Conservation (phyloP, 37 sponge, comb jelly and placozoan genomes). For the Cliona cf. orientalis region DNA sequence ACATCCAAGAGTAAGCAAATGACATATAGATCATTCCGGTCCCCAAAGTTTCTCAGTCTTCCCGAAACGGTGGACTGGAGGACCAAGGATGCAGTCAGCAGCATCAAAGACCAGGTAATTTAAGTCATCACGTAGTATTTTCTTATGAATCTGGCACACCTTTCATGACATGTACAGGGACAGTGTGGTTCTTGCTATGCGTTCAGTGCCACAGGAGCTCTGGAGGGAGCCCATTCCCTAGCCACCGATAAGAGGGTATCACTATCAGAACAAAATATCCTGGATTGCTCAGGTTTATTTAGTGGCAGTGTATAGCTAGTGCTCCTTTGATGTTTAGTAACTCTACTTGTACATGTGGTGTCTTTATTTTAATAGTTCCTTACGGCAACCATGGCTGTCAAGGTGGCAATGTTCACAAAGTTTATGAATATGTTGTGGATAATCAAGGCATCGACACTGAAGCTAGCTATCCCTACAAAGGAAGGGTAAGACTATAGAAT, state of each 20-base stretch:
- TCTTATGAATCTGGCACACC: background rate
- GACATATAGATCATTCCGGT: background rate
- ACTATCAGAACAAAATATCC: slow-evolving; percentile 87
- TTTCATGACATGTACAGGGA: slow-evolving; percentile 63
- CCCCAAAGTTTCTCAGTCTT: background rate
- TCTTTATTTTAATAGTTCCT: slow-evolving; percentile 6
- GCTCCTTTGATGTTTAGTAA: background rate
- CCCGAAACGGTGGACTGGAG: slow-evolving; percentile 83
- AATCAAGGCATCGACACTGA: slow-evolving; percentile 85
- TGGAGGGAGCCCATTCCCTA: slow-evolving; percentile 77
- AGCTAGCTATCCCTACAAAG: slow-evolving; percentile 72
- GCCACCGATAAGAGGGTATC: slow-evolving; percentile 65
- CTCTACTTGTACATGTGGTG: background rate
- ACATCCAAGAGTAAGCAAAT: too few species aligned
- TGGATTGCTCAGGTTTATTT: slow-evolving; percentile 94
- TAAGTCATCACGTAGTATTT: too few species aligned
- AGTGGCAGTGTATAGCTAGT: background rate
- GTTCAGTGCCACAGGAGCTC: slow-evolving; percentile 85
- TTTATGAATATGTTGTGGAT: slow-evolving; percentile 75
- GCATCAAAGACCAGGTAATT: slow-evolving; percentile 81
- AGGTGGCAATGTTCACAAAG: slow-evolving; percentile 75
- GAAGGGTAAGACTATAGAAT: slow-evolving; percentile 67
- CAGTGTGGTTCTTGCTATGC: slow-evolving; percentile 89
- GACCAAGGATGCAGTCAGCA: slow-evolving; percentile 75
- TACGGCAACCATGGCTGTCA: slow-evolving; percentile 86